Conservation (phyloP, 2,888 invertebrate genomes). For the Resseliella maxima region DNA sequence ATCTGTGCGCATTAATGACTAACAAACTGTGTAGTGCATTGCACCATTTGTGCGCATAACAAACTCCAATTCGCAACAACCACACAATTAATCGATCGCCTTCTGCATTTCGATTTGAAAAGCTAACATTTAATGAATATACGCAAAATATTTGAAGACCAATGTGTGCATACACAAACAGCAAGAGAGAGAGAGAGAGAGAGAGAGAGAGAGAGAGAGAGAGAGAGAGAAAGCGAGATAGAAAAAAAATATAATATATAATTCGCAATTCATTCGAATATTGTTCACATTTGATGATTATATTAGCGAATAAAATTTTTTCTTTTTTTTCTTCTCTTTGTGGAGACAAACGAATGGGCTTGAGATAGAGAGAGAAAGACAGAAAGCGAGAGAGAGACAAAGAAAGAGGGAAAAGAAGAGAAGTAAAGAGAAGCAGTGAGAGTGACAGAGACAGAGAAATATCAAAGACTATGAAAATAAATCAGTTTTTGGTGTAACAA, state of each 20-base stretch:
- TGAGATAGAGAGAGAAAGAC: too few species aligned
- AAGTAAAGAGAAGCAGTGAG: too few species aligned
- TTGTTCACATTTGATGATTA: constrained; percentile 31
- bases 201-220: too few species aligned
- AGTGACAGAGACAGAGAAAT: neutral
- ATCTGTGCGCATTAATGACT: constrained; percentile 18
- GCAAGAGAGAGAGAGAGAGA: too few species aligned
- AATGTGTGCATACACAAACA: neutral
- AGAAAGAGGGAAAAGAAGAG: neutral
- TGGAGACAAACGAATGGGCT: neutral
- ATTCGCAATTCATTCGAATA: constrained; percentile 20
- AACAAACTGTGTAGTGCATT: constrained; percentile 5
- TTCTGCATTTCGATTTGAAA: neutral
- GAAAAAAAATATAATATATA: neutral
- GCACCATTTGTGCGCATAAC: constrained; percentile 33
- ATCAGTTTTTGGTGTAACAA: constrained; percentile 13
- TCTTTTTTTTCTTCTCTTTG: neutral
- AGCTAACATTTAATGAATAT: neutral
- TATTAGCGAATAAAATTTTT: neutral
- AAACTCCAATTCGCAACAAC: neutral
- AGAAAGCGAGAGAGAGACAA: too few species aligned
- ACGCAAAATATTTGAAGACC: neutral
- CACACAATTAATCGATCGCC: constrained; percentile 34
- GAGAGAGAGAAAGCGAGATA: neutral
- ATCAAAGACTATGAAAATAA: neutral